Evolutionary conservation across 2,888 invertebrate species (phyloP), one percentile per base, ranked within the genome.

Genomic region (Acleris laterana): DNA sequence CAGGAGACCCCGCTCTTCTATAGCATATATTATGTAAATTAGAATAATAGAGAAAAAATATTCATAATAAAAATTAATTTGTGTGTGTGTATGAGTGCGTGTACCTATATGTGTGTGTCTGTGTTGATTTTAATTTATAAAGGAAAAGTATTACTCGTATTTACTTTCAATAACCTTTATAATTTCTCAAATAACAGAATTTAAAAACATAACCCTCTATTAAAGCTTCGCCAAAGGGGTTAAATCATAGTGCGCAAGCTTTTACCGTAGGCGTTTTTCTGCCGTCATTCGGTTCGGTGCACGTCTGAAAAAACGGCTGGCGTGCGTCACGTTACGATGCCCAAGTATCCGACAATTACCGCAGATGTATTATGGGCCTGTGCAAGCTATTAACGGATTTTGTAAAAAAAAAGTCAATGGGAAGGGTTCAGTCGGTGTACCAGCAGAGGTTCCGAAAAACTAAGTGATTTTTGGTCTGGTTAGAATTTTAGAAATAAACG

Each of bases 231-330:
- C 53, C 32, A 17, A 3, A 20, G 19, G 20, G 48, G 19, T 20
- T 19, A 49, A 46, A 17, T 9, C 22, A 17, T 7, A 20, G 25
- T 51, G 50, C 58, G 58, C 51, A 60, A 61, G 60, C 55, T 56
- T 13, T 51, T 52, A 62, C 65, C 55, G 64, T 65, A 44, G 4
- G 32, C 28, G 61, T 66, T 66, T 66, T 57, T 63, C 51, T 42
- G 7, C 28, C 51, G 57, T 59, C 63, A 44, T 20, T 61, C 62
- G 63, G 79, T 85, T 83, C 75, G 83, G 64, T 87, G 89, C 85
- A 76, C 80, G 80, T 75, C 74, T 79, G 78, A 82, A 82, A 89
- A 88, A 88, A 81, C 68, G 68, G 76, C 57, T 88, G 78, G 88
- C 88, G 85, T 86, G 88, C 76, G 77, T 81, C 79, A 84, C 80